phyloP scores from a whole-genome alignment of 1,140 invertebrate genomes.

The Euura saliciscinereae region DNA sequence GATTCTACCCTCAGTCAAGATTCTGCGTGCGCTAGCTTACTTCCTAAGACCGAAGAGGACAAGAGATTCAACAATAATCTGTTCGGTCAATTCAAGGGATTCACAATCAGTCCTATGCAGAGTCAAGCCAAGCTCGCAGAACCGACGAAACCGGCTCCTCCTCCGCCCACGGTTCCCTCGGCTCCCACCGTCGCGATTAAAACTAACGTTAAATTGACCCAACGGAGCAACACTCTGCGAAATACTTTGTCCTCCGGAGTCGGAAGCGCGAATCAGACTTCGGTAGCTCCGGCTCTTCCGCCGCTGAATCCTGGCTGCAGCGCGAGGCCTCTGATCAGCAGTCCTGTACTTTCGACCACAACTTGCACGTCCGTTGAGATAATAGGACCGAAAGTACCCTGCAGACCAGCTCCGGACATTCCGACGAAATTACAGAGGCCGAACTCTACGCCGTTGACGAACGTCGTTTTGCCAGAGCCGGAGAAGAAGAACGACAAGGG shows the following conservation, averaged over 20 bases:
- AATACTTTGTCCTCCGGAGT: constrained; percentile 35
- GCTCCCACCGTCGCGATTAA: constrained; percentile 54
- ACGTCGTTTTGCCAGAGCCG: constrained; percentile 36
- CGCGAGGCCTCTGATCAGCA: constrained; percentile 76
- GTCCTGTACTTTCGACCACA: constrained; percentile 78
- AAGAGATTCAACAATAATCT: constrained; percentile 66
- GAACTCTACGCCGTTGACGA: constrained; percentile 35
- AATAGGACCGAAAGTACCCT: constrained; percentile 63
- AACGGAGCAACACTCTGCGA: constrained; percentile 37
- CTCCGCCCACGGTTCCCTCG: constrained; percentile 52
- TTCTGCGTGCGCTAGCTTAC: constrained; percentile 54
- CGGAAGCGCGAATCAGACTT: constrained; percentile 53
- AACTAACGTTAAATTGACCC: constrained; percentile 41
- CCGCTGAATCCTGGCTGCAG: constrained; percentile 64
- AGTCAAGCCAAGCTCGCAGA: constrained; percentile 49
- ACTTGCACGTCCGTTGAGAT: constrained; percentile 78
- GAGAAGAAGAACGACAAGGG: constrained; percentile 51
- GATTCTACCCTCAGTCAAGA: constrained; percentile 54
- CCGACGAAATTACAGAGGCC: constrained; percentile 48
- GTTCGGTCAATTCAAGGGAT: constrained; percentile 86
- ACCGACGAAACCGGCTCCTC: constrained; percentile 55
- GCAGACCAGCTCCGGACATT: constrained; percentile 56
- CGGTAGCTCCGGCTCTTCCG: constrained; percentile 62
- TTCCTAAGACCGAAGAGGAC: constrained; percentile 61
- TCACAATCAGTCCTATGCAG: constrained; percentile 73